phyloP scores from a whole-genome alignment of 2,888 invertebrate genomes.

The Eilema sororculum region DNA sequence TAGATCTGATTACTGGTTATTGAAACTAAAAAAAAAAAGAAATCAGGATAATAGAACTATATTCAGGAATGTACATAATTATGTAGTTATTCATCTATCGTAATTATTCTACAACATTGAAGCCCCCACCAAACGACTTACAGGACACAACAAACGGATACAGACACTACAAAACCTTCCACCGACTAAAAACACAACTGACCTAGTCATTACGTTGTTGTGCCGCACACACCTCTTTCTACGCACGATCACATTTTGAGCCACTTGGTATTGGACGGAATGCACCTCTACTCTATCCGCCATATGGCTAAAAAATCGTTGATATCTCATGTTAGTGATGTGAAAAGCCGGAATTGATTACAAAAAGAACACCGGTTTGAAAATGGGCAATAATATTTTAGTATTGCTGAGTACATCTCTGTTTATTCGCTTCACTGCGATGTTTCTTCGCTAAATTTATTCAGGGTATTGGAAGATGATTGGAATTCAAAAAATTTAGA shows the following conservation, averaged over 20 bases:
- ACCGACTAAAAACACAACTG: constrained; percentile 57
- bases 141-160: constrained; percentile 27
- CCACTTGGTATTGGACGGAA: constrained; percentile 80
- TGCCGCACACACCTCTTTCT: constrained; percentile 80
- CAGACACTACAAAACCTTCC: constrained; percentile 40
- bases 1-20: no score
- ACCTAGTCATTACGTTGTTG: constrained; percentile 84
- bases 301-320: constrained; percentile 79
- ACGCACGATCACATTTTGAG: constrained; percentile 75
- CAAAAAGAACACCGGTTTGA: background rate
- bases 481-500: background rate
- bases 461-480: background rate
- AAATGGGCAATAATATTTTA: background rate
- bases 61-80: background rate
- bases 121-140: constrained; percentile 9
- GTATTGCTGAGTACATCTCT: background rate
- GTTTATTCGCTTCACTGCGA: background rate
- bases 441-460: no score
- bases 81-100: background rate
- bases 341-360: constrained; percentile 16
- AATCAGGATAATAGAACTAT: background rate
- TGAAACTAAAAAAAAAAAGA: no score
- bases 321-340: constrained; percentile 49
- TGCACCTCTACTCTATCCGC: constrained; percentile 82
- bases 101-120: constrained; percentile 3